Evolutionary conservation across 2,888 invertebrate genomes (phyloP), one percentile per base, ranked within the genome.

Genomic region (Agonopterix subpropinquella): DNA sequence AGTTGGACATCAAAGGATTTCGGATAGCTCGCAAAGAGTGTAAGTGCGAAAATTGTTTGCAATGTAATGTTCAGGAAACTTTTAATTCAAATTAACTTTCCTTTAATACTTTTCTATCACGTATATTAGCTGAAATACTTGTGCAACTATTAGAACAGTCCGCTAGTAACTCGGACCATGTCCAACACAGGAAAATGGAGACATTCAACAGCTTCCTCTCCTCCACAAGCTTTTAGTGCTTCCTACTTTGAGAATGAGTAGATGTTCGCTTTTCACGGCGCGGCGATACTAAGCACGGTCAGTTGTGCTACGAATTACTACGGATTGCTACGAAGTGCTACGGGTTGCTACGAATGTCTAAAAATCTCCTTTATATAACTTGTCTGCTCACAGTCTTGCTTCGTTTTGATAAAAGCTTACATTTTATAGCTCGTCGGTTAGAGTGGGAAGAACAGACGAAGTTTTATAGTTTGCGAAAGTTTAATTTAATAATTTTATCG

Each of bases 231-330:
- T 49, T 55, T 52, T 44, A 55, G 39, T 49, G 52, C 45, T 52
- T 55, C 54, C 53, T 8, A 11, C 37, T 11, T 37, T 28, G 39
- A 39, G 11, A 10, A 39, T 39, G 11, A 39, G 28, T 28, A 5
- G 28, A 28, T 28, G 5, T 28, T 28, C 28, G 5, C 28, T 28
- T 28, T 28, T 28, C 28, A 28, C 28, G 28, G 28, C 28, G 28
- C 5, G 5, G 39, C 1, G 10, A 10, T 39, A 11, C 10, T 4
- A 10, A 39, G 39, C 10, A 4, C 39, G 39, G 39, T 39, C 39
- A 39, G 39, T 39, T 3, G 39, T 54, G 59, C 56, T 62, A 61
- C 59, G 59, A 61, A 57, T 47, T 54, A 53, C 56, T 62, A 59
- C 61, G 57, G 54, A 55, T 50, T 47, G 53, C 62, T 59, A 60